These are phyloP conservation scores for Aphidius colemani DNA, from an alignment of 2,888 invertebrate genomes.

Conservation along the genomic window DNA sequence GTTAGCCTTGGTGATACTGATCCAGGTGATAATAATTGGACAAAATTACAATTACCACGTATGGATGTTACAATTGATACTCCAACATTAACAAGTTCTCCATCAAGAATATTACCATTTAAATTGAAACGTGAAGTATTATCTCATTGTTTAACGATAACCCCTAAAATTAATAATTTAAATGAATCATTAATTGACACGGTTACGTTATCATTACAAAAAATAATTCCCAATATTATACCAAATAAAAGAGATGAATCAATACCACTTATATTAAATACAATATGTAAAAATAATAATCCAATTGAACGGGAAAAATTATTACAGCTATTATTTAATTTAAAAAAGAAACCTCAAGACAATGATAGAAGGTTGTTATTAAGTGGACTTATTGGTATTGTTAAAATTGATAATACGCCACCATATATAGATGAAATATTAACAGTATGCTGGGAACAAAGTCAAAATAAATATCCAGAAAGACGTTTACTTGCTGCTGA, in stretches of 20 bases:
- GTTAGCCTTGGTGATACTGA: slow-evolving; percentile 55
- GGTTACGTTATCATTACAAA: slow-evolving; percentile 65
- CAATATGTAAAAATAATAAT: slow-evolving; percentile 67
- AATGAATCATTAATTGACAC: slow-evolving; percentile 62
- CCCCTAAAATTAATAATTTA: slow-evolving; percentile 49
- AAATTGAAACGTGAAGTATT: slow-evolving; percentile 65
- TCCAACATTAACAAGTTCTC: slow-evolving; percentile 35
- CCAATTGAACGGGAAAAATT: slow-evolving; percentile 67
- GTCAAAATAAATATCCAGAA: slow-evolving; percentile 71
- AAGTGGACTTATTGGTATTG: slow-evolving; percentile 62
- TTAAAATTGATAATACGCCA: slow-evolving; percentile 60
- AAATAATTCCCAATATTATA: slow-evolving; percentile 72
- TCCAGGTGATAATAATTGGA: slow-evolving; percentile 58
- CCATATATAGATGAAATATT: slow-evolving; percentile 71
- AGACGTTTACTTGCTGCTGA: slow-evolving; percentile 71
- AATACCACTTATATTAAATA: slow-evolving; percentile 68
- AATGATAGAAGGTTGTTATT: slow-evolving; percentile 68
- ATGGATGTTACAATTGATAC: slow-evolving; percentile 44
- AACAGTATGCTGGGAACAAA: slow-evolving; percentile 76
- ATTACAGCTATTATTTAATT: slow-evolving; percentile 70
- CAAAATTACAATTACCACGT: slow-evolving; percentile 55
- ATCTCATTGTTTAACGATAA: slow-evolving; percentile 56
- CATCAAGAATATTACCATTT: slow-evolving; percentile 59
- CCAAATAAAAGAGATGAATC: slow-evolving; percentile 72
- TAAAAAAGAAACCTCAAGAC: slow-evolving; percentile 73